Evolutionary conservation across 2,888 invertebrate species (phyloP), one percentile per base, ranked within the genome.

Genomic region (Lepas anatifera): DNA sequence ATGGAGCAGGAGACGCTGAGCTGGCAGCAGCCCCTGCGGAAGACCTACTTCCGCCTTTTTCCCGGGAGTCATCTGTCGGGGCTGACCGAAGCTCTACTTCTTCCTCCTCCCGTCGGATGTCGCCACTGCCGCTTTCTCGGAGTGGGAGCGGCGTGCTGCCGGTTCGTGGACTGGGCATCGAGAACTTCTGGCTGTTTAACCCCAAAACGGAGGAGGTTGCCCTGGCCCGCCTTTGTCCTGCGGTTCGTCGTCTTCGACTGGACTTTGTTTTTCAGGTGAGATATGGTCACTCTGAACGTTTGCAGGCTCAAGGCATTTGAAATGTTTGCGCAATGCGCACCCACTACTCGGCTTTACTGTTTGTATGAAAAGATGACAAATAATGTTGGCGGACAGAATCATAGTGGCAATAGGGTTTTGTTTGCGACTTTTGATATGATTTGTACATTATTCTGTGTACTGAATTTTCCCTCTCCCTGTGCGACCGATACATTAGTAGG

Each of bases 221-320:
- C 4, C 69, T 71, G 18, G 64, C 72, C n/a, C 68, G 48, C 2
- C 71, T 73, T 1, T 73, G 72, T 46, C 73, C 73, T 4, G 48
- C 68, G 18, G 66, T 73, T 29, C 68, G 71, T 46, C 71, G 67
- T 6, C 70, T 73, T n/a, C 43, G 72, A 27, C 69, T 73, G 22
- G 73, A 73, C 69, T 73, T 73, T 50, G 70, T 73, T n/a, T 71
- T 73, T 35, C 73, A 73, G n/a, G n/a, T n/a, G n/a, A n/a, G n/a
- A n/a, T n/a, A n/a, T n/a, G n/a, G n/a, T n/a, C n/a, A n/a, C n/a
- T n/a, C n/a, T n/a, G n/a, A n/a, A n/a, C n/a, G n/a, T n/a, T n/a
- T n/a, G n/a, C n/a, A n/a, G n/a, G n/a, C n/a, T n/a, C n/a, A n/a
- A n/a, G n/a, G n/a, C n/a, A n/a, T n/a, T n/a, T n/a, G n/a, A n/a